Evolutionary conservation across 2,888 invertebrate species (phyloP).

Genomic region (Disparrhopalites patrizii): DNA sequence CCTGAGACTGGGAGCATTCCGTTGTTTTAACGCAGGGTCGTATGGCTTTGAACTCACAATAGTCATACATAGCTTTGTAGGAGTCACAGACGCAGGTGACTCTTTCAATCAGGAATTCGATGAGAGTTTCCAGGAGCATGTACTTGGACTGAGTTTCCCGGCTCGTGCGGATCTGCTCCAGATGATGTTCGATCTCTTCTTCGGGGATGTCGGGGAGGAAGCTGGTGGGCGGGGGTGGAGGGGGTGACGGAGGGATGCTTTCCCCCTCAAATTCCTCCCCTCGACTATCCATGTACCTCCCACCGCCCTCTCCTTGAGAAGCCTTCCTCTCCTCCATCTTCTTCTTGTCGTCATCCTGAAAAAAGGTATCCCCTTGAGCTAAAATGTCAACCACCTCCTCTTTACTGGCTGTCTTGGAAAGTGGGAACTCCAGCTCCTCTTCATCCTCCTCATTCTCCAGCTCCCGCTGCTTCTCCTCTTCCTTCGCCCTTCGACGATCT

Average conservation of each 20-base stretch:
- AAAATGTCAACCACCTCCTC: neutral
- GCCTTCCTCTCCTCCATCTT: neutral
- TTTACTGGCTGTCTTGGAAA: neutral
- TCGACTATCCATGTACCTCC: neutral
- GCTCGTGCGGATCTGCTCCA: conserved; percentile 13
- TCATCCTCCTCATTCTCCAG: neutral
- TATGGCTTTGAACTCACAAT: conserved; percentile 14
- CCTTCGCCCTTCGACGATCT: neutral
- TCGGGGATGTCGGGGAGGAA: conserved; percentile 10
- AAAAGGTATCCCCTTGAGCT: neutral
- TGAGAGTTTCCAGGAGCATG: conserved; percentile 34
- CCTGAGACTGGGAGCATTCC: no score
- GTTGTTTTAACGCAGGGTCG: no score
- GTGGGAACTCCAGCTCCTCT: neutral
- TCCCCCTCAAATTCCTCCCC: neutral
- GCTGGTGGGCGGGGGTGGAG: neutral
- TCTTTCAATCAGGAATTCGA: conserved; percentile 33
- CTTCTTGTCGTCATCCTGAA: neutral
- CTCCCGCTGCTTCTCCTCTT: neutral
- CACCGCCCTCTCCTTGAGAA: neutral
- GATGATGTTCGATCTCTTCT: conserved; percentile 16
- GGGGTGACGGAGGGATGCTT: neutral
- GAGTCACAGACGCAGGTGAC: conserved; percentile 33
- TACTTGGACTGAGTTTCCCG: conserved; percentile 27
- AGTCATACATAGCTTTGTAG: conserved; percentile 32